Evolutionary conservation across 2,797 vertebrate species (phyloP), one percentile per base, ranked within the genome.

Genomic region (Tarsius wallacei): DNA sequence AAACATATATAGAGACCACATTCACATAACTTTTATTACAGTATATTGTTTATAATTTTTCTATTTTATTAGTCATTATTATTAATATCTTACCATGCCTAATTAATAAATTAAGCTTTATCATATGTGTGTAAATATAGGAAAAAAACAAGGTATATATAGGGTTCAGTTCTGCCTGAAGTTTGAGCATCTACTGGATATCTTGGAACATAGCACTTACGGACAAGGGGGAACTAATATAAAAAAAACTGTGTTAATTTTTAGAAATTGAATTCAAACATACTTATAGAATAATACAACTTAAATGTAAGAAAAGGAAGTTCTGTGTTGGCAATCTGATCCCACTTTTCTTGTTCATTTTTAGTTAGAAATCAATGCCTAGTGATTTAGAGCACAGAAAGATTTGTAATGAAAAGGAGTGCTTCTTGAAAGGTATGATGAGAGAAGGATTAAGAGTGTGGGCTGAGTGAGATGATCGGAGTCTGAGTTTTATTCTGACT

Each of bases 181-280:
- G 53, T 80, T 26, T 36, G n/a, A 36, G 77, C 53, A 57, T 36
- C n/a, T n/a, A 78, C 19, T 33, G 76, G n/a, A 78, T 51, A 21
- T 57, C 77, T 36, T 36, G 21, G 53, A 80, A 36, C 9, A 13
- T 15, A 57, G 33, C 22, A 53, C 53, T 4, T 10, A 26, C 57
- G 53, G 31, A 26, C 24, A 24, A 24, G 19, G 3, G 1, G 51
- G 17, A 7, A n/a, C 51, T 14, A 14, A 2, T 22, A 4, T 57
- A 88, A 91, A 84, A 59, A 59, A 47, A 83, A 77, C 7, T 70
- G 13, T 42, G 16, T 47, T 83, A 49, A 82, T 5, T 73, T 81
- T 42, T 28, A 42, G 64, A 33, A 42, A 63, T 19, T 82, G 36
- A 73, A 3, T 19, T 53, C 68, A 93, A 33, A 49, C 28, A 61